Conservation (phyloP, 2,113 vertebrate genomes). For the Barnardius zonarius region DNA sequence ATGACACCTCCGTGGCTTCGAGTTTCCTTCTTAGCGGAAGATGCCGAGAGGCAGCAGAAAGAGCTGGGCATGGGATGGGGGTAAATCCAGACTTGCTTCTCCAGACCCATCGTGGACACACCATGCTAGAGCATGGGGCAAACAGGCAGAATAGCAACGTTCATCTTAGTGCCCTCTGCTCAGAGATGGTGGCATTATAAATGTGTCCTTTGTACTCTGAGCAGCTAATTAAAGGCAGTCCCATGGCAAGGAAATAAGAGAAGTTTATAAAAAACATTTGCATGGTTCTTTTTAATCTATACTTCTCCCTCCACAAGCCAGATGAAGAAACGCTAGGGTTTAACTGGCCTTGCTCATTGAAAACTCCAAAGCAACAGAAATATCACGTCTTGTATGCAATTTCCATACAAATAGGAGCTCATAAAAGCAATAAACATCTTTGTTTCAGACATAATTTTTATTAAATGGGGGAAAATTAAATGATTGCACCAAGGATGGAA, state of each 20-base stretch:
- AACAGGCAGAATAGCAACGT: background rate
- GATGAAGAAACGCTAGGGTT: constrained; percentile 71
- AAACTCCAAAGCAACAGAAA: constrained; percentile 30
- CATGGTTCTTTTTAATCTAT: constrained; percentile 80
- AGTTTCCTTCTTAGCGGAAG: background rate
- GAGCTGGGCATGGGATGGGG: background rate
- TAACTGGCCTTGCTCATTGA: constrained; percentile 19
- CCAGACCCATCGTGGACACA: background rate
- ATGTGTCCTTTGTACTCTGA: constrained; percentile 71
- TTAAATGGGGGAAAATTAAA: constrained; percentile 9
- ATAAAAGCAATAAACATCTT: constrained; percentile 50
- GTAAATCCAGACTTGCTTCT: background rate
- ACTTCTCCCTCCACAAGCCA: constrained; percentile 75
- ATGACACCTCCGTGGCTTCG: rapidly evolving
- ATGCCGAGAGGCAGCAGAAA: background rate
- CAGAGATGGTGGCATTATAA: constrained; percentile 43
- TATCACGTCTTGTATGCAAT: constrained; percentile 1
- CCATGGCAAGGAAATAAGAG: constrained; percentile 74
- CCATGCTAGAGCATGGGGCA: rapidly evolving
- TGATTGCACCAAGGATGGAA: background rate
- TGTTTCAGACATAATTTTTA: constrained; percentile 19
- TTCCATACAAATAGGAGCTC: constrained; percentile 28
- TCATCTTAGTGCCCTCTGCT: background rate
- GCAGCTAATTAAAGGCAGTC: constrained; percentile 87
- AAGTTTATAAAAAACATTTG: constrained; percentile 87